phyloP scores from a whole-genome alignment of 2,113 vertebrate genomes.

The Podarcis raffonei region DNA sequence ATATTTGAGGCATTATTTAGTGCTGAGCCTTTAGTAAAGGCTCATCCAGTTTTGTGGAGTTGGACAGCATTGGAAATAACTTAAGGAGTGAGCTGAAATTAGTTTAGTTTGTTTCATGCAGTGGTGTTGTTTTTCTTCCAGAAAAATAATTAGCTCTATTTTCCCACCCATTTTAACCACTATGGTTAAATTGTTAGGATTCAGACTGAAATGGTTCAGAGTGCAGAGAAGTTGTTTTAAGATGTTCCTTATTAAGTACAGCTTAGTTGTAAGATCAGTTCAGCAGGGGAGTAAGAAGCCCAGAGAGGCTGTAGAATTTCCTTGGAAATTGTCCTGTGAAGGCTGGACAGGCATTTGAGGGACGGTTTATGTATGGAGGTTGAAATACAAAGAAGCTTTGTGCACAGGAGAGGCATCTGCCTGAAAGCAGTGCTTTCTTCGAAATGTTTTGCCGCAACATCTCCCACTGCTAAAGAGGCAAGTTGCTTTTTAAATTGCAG shows the following conservation, averaged over 20 bases:
- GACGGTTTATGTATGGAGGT: background rate
- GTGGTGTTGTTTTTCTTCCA: background rate
- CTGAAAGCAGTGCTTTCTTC: background rate
- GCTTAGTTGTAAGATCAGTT: background rate
- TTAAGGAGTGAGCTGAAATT: background rate
- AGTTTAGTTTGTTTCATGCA: background rate
- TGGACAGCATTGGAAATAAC: background rate
- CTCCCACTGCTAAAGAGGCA: background rate
- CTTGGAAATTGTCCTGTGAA: background rate
- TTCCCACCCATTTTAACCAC: background rate
- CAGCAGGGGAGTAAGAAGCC: background rate
- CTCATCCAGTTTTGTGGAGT: background rate
- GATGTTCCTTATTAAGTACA: background rate
- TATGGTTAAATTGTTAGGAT: background rate
- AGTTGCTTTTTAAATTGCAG: background rate
- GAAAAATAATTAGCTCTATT: background rate
- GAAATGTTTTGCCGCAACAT: background rate
- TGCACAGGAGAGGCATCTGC: background rate
- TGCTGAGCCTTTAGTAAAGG: background rate
- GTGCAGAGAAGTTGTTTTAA: background rate
- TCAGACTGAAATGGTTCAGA: background rate
- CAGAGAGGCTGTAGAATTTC: background rate
- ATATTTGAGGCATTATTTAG: background rate
- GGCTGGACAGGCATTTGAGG: background rate
- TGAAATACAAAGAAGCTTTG: background rate